Base-by-base conservation (phyloP, 2,113 vertebrate species). In the Coryphaenoides rupestris region DNA sequence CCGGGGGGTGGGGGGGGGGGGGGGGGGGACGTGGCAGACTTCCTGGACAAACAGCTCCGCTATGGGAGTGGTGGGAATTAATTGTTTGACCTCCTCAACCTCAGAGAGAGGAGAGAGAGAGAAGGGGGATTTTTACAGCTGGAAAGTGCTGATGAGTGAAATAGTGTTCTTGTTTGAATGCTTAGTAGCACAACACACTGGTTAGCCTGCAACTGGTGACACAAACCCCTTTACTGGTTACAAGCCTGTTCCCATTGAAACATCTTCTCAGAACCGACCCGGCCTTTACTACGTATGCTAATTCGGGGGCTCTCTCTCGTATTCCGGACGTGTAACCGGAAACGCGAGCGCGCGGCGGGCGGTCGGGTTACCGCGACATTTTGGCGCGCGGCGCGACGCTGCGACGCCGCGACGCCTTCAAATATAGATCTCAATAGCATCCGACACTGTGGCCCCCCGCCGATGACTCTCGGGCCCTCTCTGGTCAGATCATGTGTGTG, bases 321-420 rank as follows among this genome's bases (percentile, higher is more conserved):
- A 73, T 74, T 79, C 75, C 65, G 77, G 81, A 81, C 71, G 72
- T 78, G 84, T 82, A 89, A 88, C 82, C 67, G 71, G 78, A n/a
- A n/a, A 87, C 68, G 82, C 79, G 54, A 68, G 75, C 56, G 67
- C 72, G 75, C 60, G 63, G 73, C 3, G 80, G 85, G 73, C 3
- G 80, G 85, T 92, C 84, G 33, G 58, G 77, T 89, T 89, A 79
- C 84, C 65, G 45, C 87, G 86, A 87, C 83, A 89, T 90, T 89
- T n/a, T 89, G 13, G 33, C 13, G 6, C 62, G 22, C 77, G 63
- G 74, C 76, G 76, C 81, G 70, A 73, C 75, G 81, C 69, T 70
- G 62, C 17, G 52, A 70, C 72, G 80, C 66, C 64, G 74, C 70
- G 69, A 65, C 58, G 70, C 84, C 83, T 70, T 86, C 81, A 88